These are phyloP conservation scores for Centropus unirufus DNA, from an alignment of 2,113 vertebrate species.

Conservation along the genomic window DNA sequence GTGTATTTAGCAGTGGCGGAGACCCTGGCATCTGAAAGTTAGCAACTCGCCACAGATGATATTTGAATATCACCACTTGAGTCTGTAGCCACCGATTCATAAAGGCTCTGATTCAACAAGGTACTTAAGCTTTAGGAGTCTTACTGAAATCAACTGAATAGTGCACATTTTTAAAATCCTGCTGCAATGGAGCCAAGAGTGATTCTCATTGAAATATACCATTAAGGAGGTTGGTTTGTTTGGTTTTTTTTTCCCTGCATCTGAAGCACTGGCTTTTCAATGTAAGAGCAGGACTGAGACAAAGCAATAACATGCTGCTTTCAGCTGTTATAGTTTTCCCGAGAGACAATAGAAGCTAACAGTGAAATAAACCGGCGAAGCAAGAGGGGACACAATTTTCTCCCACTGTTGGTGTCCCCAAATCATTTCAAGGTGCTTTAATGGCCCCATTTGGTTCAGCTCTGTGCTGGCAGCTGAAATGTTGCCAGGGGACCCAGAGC, in stretches of 20 bases:
- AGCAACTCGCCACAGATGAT: neutral
- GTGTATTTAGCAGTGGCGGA: neutral
- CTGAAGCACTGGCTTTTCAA: neutral
- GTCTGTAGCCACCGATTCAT: neutral
- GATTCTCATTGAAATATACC: neutral
- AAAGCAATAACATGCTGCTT: neutral
- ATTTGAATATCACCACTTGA: neutral
- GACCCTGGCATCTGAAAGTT: neutral
- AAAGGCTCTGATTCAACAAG: slow-evolving; percentile 47
- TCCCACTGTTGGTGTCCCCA: neutral
- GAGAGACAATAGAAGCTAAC: neutral
- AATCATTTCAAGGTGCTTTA: neutral
- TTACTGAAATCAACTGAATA: slow-evolving; percentile 21
- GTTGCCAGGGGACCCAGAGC: neutral
- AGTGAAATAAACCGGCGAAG: neutral
- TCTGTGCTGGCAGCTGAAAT: neutral
- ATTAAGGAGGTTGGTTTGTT: neutral
- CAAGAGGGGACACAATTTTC: neutral
- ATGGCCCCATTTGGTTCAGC: neutral
- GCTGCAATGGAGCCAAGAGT: neutral
- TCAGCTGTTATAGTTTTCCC: neutral
- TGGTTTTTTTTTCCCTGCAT: neutral
- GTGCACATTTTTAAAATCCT: neutral
- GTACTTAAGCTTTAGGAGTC: slow-evolving; percentile 7
- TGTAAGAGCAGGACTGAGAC: neutral